Conservation (phyloP, 1,140 invertebrate genomes). For the Cotesia vestalis region DNA sequence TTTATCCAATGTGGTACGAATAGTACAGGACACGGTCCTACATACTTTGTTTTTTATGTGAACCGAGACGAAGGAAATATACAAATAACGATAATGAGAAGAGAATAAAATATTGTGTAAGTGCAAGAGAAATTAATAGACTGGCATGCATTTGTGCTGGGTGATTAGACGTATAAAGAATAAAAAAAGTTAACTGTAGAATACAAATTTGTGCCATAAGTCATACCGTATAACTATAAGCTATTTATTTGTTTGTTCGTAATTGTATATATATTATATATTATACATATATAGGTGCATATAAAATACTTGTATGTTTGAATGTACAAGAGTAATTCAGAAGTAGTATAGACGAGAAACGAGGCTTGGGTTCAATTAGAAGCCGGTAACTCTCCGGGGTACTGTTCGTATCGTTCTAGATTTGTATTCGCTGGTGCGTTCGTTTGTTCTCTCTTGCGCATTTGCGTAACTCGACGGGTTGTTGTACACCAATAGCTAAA, state of each 20-base stretch:
- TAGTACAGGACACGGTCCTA: too few relatives aligned
- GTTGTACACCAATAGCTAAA: constrained; percentile 16
- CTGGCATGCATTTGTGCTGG: constrained; percentile 58
- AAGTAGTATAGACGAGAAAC: constrained; percentile 43
- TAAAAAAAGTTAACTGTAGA: constrained; percentile 42
- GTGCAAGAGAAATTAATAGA: constrained; percentile 16
- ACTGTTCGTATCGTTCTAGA: constrained; percentile 66
- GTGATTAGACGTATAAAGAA: constrained; percentile 53
- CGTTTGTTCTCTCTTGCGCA: constrained; percentile 55
- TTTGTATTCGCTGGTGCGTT: constrained; percentile 60
- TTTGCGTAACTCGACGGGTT: constrained; percentile 51
- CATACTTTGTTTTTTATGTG: too few relatives aligned
- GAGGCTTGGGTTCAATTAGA: constrained; percentile 63
- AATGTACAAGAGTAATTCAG: constrained; percentile 7
- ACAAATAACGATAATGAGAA: neutral
- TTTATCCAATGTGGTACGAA: too few relatives aligned
- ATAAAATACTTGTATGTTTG: constrained; percentile 1
- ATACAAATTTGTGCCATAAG: too few relatives aligned
- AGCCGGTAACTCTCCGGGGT: constrained; percentile 63
- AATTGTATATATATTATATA: constrained; percentile 12
- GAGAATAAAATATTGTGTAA: constrained; percentile 40
- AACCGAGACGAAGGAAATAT: neutral
- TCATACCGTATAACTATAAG: too few relatives aligned
- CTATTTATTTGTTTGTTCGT: too few relatives aligned
- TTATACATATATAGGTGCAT: constrained; percentile 22